These are phyloP conservation scores for Brachyistius frenatus DNA, from an alignment of 2,113 vertebrate species.

Conservation along the genomic window DNA sequence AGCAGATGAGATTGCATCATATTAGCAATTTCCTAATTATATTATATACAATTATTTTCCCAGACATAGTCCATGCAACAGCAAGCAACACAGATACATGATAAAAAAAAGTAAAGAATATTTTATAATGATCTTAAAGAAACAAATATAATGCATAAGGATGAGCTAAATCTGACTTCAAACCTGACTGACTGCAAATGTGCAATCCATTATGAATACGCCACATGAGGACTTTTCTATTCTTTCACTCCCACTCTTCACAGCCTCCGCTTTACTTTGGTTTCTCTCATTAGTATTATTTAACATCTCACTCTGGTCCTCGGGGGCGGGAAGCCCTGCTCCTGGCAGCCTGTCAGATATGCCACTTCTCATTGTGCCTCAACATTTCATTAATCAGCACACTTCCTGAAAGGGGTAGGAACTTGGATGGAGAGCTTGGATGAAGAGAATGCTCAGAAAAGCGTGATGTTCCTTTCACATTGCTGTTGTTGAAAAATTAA, in stretches of 20 bases:
- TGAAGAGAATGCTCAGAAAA: constrained; percentile 17
- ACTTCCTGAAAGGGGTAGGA: constrained; percentile 35
- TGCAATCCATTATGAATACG: not conserved
- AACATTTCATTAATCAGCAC: constrained; percentile 58
- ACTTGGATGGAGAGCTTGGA: constrained; percentile 22
- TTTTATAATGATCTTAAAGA: no score
- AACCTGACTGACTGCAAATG: no score
- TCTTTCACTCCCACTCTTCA: constrained; percentile 41
- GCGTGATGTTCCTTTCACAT: constrained; percentile 28
- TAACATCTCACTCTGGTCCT: constrained; percentile 57
- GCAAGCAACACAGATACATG: no score
- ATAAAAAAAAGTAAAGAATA: no score
- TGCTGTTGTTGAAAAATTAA: not conserved
- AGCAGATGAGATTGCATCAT: no score
- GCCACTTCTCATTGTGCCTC: constrained; percentile 56
- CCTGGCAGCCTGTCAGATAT: constrained; percentile 57
- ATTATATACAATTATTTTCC: no score
- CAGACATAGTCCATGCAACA: no score
- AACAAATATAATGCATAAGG: no score
- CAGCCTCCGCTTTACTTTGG: constrained; percentile 32
- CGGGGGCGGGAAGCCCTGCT: constrained; percentile 39
- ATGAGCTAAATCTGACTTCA: no score
- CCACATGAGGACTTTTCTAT: constrained; percentile 9
- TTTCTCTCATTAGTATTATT: constrained; percentile 71
- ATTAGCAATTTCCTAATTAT: no score